A percentile compares a stretch with the other conserved stretches of the same genome.
These are phyloP conservation scores for Toxotes lorentzi DNA, from an alignment of 2,797 vertebrate species.

Conservation along the genomic window DNA sequence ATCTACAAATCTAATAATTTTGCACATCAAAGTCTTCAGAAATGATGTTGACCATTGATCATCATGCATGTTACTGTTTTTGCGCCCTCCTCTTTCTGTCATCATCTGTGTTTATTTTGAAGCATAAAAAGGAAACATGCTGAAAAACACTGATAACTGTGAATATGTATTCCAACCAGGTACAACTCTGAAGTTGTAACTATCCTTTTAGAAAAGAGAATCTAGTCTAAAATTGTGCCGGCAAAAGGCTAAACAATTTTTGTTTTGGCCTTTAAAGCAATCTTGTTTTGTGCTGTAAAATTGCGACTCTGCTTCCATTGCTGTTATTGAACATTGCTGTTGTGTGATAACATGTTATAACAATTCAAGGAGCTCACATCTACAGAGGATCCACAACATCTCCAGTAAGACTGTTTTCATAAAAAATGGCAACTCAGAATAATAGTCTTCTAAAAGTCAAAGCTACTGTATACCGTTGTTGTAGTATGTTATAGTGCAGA, in stretches of 20 bases:
- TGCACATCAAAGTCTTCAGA: neutral
- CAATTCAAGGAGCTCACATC: neutral
- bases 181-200: neutral
- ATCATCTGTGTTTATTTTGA: neutral
- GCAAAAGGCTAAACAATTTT: neutral
- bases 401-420: neutral
- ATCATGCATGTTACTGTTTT: neutral
- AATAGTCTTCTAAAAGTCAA: neutral
- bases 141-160: neutral
- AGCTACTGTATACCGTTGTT: neutral
- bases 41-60: neutral
- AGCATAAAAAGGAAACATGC: neutral
- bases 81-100: neutral
- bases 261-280: neutral
- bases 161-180: neutral
- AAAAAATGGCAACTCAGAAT: neutral
- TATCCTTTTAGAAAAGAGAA: neutral
- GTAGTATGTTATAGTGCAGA: neutral
- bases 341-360: conserved; percentile 4
- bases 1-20: neutral
- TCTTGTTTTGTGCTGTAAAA: conserved; percentile 1
- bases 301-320: neutral
- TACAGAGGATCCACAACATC: neutral
- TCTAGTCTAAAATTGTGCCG: neutral
- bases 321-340: neutral